Evolutionary conservation across 2,888 invertebrate species (phyloP).

Genomic region (Drosophila niveifrons): DNA sequence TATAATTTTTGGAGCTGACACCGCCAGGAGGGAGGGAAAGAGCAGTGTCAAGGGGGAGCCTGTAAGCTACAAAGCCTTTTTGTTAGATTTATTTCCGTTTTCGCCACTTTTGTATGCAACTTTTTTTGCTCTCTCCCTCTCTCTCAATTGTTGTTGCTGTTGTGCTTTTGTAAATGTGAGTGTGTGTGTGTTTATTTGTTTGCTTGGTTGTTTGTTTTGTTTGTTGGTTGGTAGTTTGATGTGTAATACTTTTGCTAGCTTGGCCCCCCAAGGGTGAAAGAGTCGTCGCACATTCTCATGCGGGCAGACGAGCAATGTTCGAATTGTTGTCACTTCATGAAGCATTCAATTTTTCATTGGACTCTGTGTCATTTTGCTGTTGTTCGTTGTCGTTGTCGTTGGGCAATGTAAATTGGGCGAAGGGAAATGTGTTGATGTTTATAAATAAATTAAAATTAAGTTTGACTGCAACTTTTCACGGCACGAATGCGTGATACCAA

Average conservation of each 20-base stretch:
- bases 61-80: slow-evolving; percentile 69
- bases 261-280: slow-evolving; percentile 13
- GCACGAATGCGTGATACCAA: not conserved
- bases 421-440: slow-evolving; percentile 42
- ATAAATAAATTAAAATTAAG: slow-evolving; percentile 65
- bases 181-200: slow-evolving; percentile 33
- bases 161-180: slow-evolving; percentile 24
- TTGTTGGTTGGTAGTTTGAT: slow-evolving; percentile 57
- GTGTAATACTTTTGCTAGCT: slow-evolving; percentile 35
- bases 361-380: slow-evolving; percentile 19
- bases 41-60: not conserved
- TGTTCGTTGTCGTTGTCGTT: not conserved
- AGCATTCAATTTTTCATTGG: slow-evolving; percentile 65
- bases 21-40: not conserved
- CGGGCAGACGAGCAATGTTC: slow-evolving; percentile 42
- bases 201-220: slow-evolving; percentile 34
- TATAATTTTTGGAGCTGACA: slow-evolving; percentile 48
- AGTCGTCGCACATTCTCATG: slow-evolving; percentile 25
- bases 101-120: slow-evolving; percentile 70
- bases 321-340: slow-evolving; percentile 57
- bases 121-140: slow-evolving; percentile 37
- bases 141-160: slow-evolving; percentile 14
- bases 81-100: slow-evolving; percentile 79
- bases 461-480: slow-evolving; percentile 25
- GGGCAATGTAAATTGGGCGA: slow-evolving; percentile 29